Conservation (phyloP, 2,113 vertebrate genomes). For the Tyto alba region DNA sequence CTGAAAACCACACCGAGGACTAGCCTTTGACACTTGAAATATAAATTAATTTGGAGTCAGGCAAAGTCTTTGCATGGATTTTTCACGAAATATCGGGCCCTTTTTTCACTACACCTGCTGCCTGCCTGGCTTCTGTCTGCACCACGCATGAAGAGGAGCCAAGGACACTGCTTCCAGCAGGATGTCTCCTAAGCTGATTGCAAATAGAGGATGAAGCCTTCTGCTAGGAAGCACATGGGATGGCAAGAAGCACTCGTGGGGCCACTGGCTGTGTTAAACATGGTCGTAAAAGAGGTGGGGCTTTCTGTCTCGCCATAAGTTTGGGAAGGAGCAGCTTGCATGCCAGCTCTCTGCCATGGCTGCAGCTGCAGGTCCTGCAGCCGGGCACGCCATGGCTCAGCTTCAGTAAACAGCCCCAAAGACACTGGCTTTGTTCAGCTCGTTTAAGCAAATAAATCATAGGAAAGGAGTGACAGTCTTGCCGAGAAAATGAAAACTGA, state of each 20-base stretch:
- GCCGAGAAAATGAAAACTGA: not conserved
- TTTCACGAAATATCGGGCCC: not conserved
- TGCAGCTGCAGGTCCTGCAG: not conserved
- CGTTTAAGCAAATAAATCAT: not conserved
- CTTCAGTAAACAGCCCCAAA: not conserved
- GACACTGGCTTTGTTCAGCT: not conserved
- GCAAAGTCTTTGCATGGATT: not conserved
- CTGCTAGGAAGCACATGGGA: not conserved
- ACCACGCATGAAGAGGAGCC: not conserved
- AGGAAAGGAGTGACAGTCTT: not conserved
- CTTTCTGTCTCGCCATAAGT: not conserved
- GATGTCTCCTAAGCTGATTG: not conserved
- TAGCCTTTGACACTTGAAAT: not conserved
- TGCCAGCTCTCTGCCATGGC: accelerated
- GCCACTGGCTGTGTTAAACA: accelerated
- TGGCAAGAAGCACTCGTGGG: accelerated
- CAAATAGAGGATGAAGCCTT: not conserved
- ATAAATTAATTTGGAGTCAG: not conserved
- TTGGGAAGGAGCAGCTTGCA: not conserved
- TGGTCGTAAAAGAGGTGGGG: not conserved
- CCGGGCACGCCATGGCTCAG: accelerated
- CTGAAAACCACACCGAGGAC: not conserved
- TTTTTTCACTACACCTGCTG: not conserved
- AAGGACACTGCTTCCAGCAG: not conserved
- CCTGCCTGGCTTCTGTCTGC: not conserved